Evolutionary conservation across 2,888 invertebrate species (phyloP).

Genomic region (Cenopis cana): DNA sequence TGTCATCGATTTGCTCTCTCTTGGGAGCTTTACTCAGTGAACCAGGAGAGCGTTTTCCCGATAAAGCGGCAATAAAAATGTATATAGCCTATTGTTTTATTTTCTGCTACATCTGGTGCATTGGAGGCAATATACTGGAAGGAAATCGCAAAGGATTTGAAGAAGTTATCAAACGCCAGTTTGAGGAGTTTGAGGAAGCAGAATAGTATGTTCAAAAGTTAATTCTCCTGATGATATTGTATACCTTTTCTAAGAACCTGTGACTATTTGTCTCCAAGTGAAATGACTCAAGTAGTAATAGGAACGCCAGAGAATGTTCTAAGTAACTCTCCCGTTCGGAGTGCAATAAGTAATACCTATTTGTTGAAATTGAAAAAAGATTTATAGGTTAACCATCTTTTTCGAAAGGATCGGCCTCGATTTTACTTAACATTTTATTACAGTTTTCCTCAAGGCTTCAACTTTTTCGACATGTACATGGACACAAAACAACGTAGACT

Average conservation of each 20-base stretch:
- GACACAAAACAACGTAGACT: constrained; percentile 88
- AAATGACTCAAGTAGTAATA: too few species aligned
- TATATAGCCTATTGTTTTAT: constrained; percentile 91
- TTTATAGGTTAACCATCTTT: not conserved
- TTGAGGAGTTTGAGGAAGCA: constrained; percentile 89
- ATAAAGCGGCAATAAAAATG: constrained; percentile 86
- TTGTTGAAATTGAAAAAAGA: not conserved
- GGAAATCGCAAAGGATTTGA: constrained; percentile 89
- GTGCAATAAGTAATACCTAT: not conserved
- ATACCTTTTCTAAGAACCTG: too few species aligned
- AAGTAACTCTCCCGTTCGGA: not conserved
- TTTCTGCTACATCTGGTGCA: constrained; percentile 93
- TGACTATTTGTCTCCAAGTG: too few species aligned
- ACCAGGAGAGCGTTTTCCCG: constrained; percentile 85
- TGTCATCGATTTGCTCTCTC: constrained; percentile 89
- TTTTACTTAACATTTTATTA: constrained; percentile 34
- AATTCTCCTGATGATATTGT: too few species aligned
- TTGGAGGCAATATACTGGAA: constrained; percentile 94
- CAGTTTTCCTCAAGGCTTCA: constrained; percentile 88
- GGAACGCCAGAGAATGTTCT: not conserved
- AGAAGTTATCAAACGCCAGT: constrained; percentile 87
- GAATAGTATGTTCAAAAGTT: constrained; percentile 80
- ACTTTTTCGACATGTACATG: constrained; percentile 91
- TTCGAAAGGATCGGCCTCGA: not conserved
- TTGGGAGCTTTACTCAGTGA: constrained; percentile 88